A percentile compares a stretch with the other conserved stretches of the same genome.
Evolutionary conservation across 1,140 invertebrate genomes (phyloP).

Genomic region (Microplitis mediator): DNA sequence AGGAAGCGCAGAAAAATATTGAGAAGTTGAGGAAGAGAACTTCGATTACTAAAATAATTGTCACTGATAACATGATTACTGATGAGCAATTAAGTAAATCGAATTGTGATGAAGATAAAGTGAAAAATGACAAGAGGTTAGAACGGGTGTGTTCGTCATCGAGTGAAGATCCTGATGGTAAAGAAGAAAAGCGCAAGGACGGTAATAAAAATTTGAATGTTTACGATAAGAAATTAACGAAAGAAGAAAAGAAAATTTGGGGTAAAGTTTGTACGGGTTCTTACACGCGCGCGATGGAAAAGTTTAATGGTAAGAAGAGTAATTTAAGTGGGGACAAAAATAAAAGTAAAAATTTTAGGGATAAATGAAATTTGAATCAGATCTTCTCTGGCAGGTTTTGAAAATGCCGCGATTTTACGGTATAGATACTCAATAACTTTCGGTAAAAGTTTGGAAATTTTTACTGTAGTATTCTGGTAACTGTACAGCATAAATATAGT

Average conservation of each 20-base stretch:
- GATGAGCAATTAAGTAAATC: slow-evolving; percentile 29
- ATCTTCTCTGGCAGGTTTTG: no score
- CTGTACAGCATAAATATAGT: no score
- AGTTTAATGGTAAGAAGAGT: slow-evolving; percentile 54
- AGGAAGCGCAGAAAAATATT: slow-evolving; percentile 47
- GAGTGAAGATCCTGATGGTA: no score
- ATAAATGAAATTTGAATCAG: neutral
- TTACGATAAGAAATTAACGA: neutral
- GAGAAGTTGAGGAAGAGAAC: slow-evolving; percentile 55
- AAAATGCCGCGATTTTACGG: no score
- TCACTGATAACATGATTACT: slow-evolving; percentile 47
- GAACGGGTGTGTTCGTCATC: no score
- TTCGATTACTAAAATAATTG: slow-evolving; percentile 52
- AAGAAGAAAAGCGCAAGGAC: neutral
- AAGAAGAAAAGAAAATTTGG: slow-evolving; percentile 42
- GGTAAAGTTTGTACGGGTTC: slow-evolving; percentile 62
- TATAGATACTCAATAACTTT: no score
- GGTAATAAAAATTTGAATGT: no score
- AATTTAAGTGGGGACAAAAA: slow-evolving; percentile 5
- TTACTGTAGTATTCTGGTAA: no score
- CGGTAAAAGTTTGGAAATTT: no score
- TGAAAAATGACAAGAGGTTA: slow-evolving; percentile 31
- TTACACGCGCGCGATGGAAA: slow-evolving; percentile 62
- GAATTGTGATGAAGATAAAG: slow-evolving; percentile 10
- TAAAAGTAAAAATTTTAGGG: slow-evolving; percentile 33